phyloP scores from a whole-genome alignment of 1,140 invertebrate species.

The Phymastichus coffea region DNA sequence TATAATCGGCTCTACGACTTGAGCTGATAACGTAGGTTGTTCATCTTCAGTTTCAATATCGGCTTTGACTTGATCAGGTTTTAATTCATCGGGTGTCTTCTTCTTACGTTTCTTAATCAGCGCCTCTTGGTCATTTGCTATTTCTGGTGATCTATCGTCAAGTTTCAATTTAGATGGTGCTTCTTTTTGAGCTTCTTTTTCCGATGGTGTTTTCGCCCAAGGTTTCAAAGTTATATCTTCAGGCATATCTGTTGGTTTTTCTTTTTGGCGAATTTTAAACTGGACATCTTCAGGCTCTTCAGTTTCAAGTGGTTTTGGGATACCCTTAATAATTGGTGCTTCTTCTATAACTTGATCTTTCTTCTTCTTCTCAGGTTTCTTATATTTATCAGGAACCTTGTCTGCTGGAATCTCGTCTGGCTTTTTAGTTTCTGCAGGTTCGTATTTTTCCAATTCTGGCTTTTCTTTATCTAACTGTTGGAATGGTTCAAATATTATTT shows the following conservation, averaged over 20 bases:
- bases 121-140: no score
- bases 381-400: conserved; percentile 48
- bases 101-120: neutral
- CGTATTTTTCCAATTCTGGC: conserved; percentile 49
- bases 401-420: conserved; percentile 29
- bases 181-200: no score
- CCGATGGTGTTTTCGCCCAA: conserved; percentile 53
- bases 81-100: neutral
- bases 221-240: conserved; percentile 59
- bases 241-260: conserved; percentile 57
- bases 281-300: conserved; percentile 59
- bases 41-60: conserved; percentile 45
- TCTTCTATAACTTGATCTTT: conserved; percentile 57
- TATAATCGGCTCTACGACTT: no score
- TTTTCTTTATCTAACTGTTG: conserved; percentile 57
- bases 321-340: conserved; percentile 56
- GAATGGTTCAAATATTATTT: no score
- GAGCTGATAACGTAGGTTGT: no score
- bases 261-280: conserved; percentile 59
- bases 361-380: conserved; percentile 56
- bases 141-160: no score
- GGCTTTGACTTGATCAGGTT: neutral
- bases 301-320: conserved; percentile 57
- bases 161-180: no score
- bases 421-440: conserved; percentile 45